These are phyloP conservation scores for Azemiops feae DNA, from an alignment of 2,113 vertebrate species.

Conservation along the genomic window DNA sequence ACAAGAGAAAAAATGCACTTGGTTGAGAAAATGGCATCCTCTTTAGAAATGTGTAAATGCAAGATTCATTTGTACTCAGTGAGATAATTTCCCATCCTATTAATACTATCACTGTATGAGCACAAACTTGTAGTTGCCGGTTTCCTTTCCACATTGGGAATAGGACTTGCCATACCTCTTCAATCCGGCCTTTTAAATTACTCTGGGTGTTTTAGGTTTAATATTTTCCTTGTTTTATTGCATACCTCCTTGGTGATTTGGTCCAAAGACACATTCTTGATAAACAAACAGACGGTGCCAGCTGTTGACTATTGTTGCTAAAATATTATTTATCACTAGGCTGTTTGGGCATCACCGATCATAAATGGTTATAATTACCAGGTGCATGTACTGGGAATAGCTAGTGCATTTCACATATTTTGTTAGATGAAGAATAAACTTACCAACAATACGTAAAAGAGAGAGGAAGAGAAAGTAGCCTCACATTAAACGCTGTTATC, in stretches of 20 bases:
- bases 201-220: neutral
- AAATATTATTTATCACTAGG: neutral
- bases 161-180: neutral
- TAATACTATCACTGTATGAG: neutral
- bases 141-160: neutral
- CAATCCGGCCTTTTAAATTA: neutral
- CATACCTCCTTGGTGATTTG: neutral
- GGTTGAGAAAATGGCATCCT: constrained; percentile 22
- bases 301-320: neutral
- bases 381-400: neutral
- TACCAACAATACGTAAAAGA: neutral
- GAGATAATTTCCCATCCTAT: neutral
- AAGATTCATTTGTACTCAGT: neutral
- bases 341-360: neutral
- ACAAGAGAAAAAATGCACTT: neutral
- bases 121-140: neutral
- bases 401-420: too few relatives aligned
- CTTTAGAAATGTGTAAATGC: constrained; percentile 37
- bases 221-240: neutral
- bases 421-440: neutral
- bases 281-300: neutral
- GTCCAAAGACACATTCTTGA: neutral
- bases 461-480: neutral
- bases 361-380: neutral
- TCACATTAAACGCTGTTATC: neutral